A percentile compares a stretch with the other conserved stretches of the same genome.
Conservation (phyloP, 2,113 vertebrate species). For the Gopherus evgoodei region DNA sequence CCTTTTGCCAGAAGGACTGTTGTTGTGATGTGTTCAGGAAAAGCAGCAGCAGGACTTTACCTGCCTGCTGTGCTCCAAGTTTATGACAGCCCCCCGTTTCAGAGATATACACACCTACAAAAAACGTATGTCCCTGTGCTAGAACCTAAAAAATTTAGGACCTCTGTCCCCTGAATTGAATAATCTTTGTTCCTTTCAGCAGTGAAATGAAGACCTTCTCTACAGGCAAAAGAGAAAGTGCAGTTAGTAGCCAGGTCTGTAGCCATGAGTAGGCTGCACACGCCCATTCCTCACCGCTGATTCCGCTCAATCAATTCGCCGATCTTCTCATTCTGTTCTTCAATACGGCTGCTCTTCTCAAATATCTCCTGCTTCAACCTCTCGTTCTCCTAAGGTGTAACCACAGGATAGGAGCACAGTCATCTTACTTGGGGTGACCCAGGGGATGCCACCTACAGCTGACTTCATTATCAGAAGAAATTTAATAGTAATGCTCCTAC, state of each 20-base stretch:
- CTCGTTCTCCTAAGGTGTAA: constrained; percentile 91
- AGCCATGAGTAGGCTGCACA: neutral
- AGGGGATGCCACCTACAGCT: neutral
- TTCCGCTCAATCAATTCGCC: constrained; percentile 93
- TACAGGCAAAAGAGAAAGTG: neutral
- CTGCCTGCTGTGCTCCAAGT: neutral
- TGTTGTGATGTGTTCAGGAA: neutral
- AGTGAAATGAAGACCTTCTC: neutral
- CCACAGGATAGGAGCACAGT: neutral
- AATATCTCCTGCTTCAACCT: constrained; percentile 95
- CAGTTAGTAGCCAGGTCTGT: neutral
- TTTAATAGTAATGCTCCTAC: neutral
- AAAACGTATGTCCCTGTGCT: neutral
- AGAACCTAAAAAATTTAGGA: neutral
- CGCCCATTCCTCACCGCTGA: constrained; percentile 87
- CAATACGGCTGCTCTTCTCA: constrained; percentile 94
- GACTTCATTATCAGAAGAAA: neutral
- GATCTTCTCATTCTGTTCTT: constrained; percentile 97
- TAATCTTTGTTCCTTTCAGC: neutral
- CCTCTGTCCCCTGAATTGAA: neutral
- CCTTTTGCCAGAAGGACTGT: neutral
- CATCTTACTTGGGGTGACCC: neutral
- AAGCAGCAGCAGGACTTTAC: rapidly evolving
- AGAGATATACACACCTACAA: neutral
- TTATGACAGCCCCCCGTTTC: neutral